A percentile compares a stretch with the other conserved stretches of the same genome.
phyloP scores from a whole-genome alignment of 2,888 invertebrate species.

The Periphyllus acericola region DNA sequence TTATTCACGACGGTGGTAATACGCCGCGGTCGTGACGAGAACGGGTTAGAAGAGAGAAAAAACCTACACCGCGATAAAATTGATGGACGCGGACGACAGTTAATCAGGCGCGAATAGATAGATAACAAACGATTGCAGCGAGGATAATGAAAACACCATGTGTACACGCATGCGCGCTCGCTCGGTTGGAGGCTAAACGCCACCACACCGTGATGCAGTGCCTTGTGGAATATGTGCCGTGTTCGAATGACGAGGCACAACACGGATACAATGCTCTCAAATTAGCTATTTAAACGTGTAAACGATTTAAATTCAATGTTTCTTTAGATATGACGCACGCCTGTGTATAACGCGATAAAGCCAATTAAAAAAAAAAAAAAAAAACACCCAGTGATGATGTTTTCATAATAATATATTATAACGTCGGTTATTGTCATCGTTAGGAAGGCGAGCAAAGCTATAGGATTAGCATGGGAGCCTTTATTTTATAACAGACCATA shows the following conservation, averaged over 20 bases:
- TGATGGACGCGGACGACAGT: slow-evolving; percentile 53
- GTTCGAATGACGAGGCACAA: slow-evolving; percentile 45
- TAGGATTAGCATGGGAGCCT: too few relatives aligned
- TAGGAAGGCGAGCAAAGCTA: neutral
- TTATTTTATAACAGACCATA: too few relatives aligned
- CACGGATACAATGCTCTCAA: slow-evolving; percentile 47
- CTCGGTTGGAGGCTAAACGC: slow-evolving; percentile 50
- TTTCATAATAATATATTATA: neutral
- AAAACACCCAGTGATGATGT: neutral
- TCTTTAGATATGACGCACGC: slow-evolving; percentile 26
- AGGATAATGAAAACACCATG: neutral
- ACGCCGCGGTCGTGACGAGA: neutral
- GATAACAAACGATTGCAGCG: slow-evolving; percentile 47
- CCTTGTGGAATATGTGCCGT: slow-evolving; percentile 16
- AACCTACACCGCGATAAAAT: neutral
- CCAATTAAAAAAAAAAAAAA: slow-evolving; percentile 38
- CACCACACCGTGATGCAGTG: slow-evolving; percentile 17
- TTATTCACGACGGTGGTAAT: neutral
- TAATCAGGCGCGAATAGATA: slow-evolving; percentile 42
- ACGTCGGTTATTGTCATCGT: neutral
- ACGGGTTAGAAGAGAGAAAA: neutral
- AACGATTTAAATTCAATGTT: slow-evolving; percentile 57
- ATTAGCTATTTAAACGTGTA: slow-evolving; percentile 52
- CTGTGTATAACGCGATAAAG: slow-evolving; percentile 20
- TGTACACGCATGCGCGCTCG: neutral